Evolutionary conservation across 2,888 invertebrate species (phyloP), one percentile per base, ranked within the genome.

Genomic region (Eristalis arbustorum): DNA sequence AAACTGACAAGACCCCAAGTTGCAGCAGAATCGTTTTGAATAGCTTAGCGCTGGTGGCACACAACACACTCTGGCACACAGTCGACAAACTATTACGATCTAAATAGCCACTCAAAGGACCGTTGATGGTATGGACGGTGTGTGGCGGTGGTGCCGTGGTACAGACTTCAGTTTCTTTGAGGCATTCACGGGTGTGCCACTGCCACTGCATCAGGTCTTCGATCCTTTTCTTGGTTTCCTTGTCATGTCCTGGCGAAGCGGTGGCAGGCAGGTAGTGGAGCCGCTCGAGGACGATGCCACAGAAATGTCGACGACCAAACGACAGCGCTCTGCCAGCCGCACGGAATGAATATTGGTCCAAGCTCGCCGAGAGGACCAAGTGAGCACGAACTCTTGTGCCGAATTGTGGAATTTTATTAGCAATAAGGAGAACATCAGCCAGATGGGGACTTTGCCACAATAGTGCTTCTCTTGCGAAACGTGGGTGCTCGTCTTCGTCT

Each of bases 71-170:
- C 71, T 57, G 64, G 62, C 49, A 74, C 59, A 81, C 62, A 83
- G 71, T 72, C 74, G 87, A 83, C 83, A 83, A 83, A 83, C 72
- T 87, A 83, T 87, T 74, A 71, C 66, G 67, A 49, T 72, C 64
- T 83, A 76, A 87, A 87, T 78, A 79, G 87, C 87, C 75, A 79
- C 78, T 87, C 85, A 71, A 82, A 83, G 83, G 74, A 64, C 62
- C 63, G 72, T 63, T 31, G 57, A 37, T 25, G 63, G 25, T 59
- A 10, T 8, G 10, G 59, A 4, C 11, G 23, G 25, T 59, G 31
- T 31, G 31, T 10, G 31, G 8, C 31, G 31, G 1, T 31, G 31
- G 8, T 31, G 10, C 31, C 6, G 59, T 14, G 59, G 23, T 23
- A 59, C 25, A 10, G 14, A 23, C 25, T 59, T 59, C 59, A 25